These are phyloP conservation scores for Drosophila watanabei DNA, from an alignment of 1,140 invertebrate species.

Conservation along the genomic window DNA sequence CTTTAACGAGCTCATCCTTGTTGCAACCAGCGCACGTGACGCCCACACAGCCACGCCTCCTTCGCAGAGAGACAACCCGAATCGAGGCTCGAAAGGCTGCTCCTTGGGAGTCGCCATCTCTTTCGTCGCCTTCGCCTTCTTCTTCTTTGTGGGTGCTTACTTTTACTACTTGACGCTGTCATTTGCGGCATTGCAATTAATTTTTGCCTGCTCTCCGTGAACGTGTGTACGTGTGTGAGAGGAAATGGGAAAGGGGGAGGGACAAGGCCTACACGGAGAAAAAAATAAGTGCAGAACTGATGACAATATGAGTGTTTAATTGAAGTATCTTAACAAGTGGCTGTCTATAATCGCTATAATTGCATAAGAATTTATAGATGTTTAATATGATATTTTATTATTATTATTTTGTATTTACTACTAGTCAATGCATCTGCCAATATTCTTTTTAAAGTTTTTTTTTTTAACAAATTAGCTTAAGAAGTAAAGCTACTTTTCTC, in stretches of 20 bases:
- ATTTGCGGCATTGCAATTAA: slow-evolving; percentile 84
- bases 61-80: slow-evolving; percentile 13
- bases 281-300: not conserved
- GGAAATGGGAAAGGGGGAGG: slow-evolving; percentile 4
- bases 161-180: slow-evolving; percentile 83
- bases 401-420: too few relatives aligned
- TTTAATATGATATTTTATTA: too few relatives aligned
- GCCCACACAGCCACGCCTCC: slow-evolving; percentile 18
- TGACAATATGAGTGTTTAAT: not conserved
- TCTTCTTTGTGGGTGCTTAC: slow-evolving; percentile 63
- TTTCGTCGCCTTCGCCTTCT: not conserved
- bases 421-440: too few relatives aligned
- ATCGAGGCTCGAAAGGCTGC: slow-evolving; percentile 15
- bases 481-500: not conserved
- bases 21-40: slow-evolving; percentile 69
- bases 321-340: not conserved
- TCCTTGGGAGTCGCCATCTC: slow-evolving; percentile 22
- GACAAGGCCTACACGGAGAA: not conserved
- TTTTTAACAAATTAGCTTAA: not conserved
- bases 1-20: slow-evolving; percentile 83
- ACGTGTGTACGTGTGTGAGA: slow-evolving; percentile 8
- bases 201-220: slow-evolving; percentile 64
- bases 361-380: too few relatives aligned
- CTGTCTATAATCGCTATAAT: not conserved
- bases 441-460: not conserved